phyloP scores from a whole-genome alignment of 2,113 vertebrate species.

The Tor tambroides region DNA sequence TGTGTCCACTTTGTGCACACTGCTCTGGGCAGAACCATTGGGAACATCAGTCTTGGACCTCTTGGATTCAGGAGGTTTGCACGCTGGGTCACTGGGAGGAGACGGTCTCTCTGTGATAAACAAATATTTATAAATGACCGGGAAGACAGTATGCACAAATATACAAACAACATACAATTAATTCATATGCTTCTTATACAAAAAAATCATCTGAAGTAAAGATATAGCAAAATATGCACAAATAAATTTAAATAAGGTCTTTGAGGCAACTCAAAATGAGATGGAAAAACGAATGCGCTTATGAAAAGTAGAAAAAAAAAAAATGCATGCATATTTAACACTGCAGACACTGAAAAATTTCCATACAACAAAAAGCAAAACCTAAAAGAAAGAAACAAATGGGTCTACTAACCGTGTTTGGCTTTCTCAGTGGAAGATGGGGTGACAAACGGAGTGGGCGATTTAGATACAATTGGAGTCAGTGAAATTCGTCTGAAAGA shows the following conservation, averaged over 20 bases:
- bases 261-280: not conserved
- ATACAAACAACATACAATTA: not conserved
- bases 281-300: not conserved
- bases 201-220: not conserved
- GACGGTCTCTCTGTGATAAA: constrained; percentile 76
- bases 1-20: constrained; percentile 2
- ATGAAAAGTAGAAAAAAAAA: not conserved
- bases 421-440: constrained; percentile 75
- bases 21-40: constrained; percentile 26
- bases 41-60: constrained; percentile 76
- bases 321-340: not conserved
- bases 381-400: not conserved
- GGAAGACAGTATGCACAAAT: not conserved
- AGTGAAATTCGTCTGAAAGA: constrained; percentile 86
- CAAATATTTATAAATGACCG: not conserved
- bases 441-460: constrained; percentile 48
- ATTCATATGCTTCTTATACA: not conserved
- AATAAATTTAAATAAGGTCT: not conserved
- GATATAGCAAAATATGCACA: not conserved
- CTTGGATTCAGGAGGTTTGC: constrained; percentile 83
- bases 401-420: constrained; percentile 78
- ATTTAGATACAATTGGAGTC: constrained; percentile 77
- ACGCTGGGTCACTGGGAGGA: constrained; percentile 76
- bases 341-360: not conserved
- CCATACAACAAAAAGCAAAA: not conserved